A percentile compares a stretch with the other conserved stretches of the same genome.
These are phyloP conservation scores for Pangasius macronema DNA, from an alignment of 2,797 vertebrate species.

Conservation along the genomic window DNA sequence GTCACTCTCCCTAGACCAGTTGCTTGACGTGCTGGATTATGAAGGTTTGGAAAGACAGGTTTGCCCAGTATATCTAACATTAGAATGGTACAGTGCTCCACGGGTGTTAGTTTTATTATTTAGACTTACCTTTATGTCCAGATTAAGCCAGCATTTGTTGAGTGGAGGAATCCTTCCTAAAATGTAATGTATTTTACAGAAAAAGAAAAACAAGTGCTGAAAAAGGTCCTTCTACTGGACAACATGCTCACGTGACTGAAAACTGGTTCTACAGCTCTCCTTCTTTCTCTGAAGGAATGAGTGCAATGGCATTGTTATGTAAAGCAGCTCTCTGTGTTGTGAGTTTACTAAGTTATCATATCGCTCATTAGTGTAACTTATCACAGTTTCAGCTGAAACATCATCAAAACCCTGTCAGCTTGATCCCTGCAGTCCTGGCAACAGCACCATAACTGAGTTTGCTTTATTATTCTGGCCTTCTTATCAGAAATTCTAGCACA, in stretches of 20 bases:
- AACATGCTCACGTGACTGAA: constrained; percentile 15
- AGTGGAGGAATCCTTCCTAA: neutral
- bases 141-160: neutral
- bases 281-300: constrained; percentile 16
- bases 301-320: constrained; percentile 36
- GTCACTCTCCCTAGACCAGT: neutral
- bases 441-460: neutral
- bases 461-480: constrained; percentile 26
- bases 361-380: constrained; percentile 15
- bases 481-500: constrained; percentile 32
- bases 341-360: constrained; percentile 1
- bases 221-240: neutral
- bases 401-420: neutral
- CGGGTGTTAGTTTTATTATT: neutral
- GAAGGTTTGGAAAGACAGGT: constrained; percentile 2
- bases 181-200: neutral
- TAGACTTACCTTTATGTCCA: constrained; percentile 31
- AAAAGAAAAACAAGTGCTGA: neutral
- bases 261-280: constrained; percentile 53
- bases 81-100: neutral
- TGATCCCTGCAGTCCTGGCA: neutral
- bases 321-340: constrained; percentile 30
- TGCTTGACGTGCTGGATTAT: neutral
- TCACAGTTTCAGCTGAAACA: constrained; percentile 18
- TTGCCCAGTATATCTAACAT: neutral